A percentile compares a stretch with the other conserved stretches of the same genome.
These are phyloP conservation scores for Macroramphosus scolopax DNA, from an alignment of 2,797 vertebrate genomes.

Conservation along the genomic window DNA sequence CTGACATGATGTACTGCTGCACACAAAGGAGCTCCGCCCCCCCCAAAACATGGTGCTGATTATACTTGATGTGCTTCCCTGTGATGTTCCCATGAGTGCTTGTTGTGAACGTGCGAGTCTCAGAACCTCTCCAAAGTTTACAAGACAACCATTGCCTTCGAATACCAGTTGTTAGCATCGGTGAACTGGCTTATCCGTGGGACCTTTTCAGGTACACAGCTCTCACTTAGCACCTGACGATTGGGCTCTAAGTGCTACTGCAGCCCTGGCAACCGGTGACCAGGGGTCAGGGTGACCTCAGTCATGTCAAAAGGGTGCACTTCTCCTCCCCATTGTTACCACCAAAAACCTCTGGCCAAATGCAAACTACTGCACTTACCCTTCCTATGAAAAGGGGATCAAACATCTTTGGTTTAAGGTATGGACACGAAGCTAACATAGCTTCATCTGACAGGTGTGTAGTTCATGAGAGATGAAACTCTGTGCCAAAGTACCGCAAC, in stretches of 20 bases:
- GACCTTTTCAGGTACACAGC: conserved; percentile 60
- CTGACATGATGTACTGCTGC: conserved; percentile 44
- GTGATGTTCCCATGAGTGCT: conserved; percentile 40
- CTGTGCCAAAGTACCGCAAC: conserved; percentile 68
- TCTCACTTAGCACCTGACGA: conserved; percentile 36
- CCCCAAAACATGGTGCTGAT: conserved; percentile 74
- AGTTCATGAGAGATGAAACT: conserved; percentile 56
- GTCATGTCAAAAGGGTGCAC: conserved; percentile 64
- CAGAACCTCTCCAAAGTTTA: conserved; percentile 71
- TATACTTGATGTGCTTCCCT: conserved; percentile 52
- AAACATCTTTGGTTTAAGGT: conserved; percentile 20
- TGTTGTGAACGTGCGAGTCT: conserved; percentile 26
- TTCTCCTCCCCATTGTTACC: conserved; percentile 51
- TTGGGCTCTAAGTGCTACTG: conserved; percentile 65
- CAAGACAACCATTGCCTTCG: conserved; percentile 51
- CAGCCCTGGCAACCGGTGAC: conserved; percentile 53
- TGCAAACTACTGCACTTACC: conserved; percentile 56
- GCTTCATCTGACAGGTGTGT: conserved; percentile 35
- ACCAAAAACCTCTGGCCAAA: conserved; percentile 52
- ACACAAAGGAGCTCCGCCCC: conserved; percentile 43
- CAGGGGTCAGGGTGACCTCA: conserved; percentile 68
- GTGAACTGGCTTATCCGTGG: conserved; percentile 32
- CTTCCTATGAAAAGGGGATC: conserved; percentile 36
- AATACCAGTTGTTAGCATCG: conserved; percentile 45
- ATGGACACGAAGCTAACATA: conserved; percentile 16